A percentile compares a stretch with the other conserved stretches of the same genome.
These are phyloP conservation scores for Heliconius congener DNA, from an alignment of 1,140 invertebrate genomes.

Conservation along the genomic window DNA sequence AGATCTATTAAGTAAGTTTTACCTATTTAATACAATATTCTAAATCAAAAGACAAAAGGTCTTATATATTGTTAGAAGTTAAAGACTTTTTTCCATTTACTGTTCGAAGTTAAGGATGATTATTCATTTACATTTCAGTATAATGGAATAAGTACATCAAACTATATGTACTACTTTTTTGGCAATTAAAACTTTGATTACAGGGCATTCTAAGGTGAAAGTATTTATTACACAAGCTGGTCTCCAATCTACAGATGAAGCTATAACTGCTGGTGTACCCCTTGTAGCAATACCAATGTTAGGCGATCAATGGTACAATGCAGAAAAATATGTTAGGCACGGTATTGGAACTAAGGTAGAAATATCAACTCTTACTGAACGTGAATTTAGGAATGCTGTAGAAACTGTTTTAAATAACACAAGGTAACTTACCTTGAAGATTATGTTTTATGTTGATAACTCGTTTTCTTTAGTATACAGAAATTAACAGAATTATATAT, in stretches of 20 bases:
- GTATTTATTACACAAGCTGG: conserved; percentile 48
- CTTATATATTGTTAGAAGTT: too few species aligned
- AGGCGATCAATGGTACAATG: conserved; percentile 46
- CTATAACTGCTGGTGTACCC: conserved; percentile 41
- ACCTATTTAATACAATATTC: background rate
- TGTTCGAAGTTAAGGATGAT: too few species aligned
- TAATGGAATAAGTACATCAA: too few species aligned
- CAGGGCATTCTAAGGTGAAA: conserved; percentile 46
- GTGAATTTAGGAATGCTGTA: conserved; percentile 36
- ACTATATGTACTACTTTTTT: too few species aligned
- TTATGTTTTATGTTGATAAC: background rate
- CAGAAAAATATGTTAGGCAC: conserved; percentile 39
- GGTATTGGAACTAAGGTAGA: conserved; percentile 39
- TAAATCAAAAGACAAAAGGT: background rate
- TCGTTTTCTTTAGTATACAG: background rate
- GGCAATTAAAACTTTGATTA: background rate
- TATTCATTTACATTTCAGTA: too few species aligned
- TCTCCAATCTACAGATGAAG: conserved; percentile 29
- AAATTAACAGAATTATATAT: background rate
- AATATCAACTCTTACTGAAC: conserved; percentile 28
- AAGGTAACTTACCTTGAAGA: background rate
- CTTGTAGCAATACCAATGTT: conserved; percentile 43
- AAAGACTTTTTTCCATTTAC: too few species aligned
- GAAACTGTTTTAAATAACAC: conserved; percentile 3
- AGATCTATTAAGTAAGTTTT: conserved; percentile 30